Conservation (phyloP, 2,888 invertebrate species). For the Loripinus fragilis region DNA sequence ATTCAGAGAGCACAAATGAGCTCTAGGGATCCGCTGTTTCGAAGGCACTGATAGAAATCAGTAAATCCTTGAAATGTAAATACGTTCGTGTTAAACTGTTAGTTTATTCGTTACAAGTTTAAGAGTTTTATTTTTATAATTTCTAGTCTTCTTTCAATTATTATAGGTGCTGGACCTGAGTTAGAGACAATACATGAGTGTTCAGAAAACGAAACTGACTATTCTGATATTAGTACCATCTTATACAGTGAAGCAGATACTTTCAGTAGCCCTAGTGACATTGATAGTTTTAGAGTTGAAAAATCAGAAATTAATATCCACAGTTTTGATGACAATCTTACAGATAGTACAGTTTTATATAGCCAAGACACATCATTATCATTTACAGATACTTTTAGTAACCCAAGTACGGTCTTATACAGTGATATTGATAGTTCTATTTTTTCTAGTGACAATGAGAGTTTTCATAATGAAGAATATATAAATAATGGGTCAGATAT, state of each 20-base stretch:
- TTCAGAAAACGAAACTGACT: not conserved
- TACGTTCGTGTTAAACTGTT: not conserved
- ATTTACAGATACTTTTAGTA: not conserved
- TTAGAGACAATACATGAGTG: not conserved
- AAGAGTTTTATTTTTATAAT: not conserved
- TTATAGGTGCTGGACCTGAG: not conserved
- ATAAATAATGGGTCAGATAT: too few species aligned
- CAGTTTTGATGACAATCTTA: not conserved
- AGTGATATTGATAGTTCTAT: not conserved
- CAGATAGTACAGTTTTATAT: constrained; percentile 1
- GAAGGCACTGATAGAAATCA: not conserved
- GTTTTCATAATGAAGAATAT: too few species aligned
- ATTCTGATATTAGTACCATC: not conserved
- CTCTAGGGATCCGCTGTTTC: not conserved
- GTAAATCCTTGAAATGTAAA: not conserved
- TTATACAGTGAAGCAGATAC: not conserved
- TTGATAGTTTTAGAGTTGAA: not conserved
- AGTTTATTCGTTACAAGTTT: not conserved
- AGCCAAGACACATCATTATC: not conserved
- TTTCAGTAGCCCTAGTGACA: not conserved
- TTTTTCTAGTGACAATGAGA: too few species aligned
- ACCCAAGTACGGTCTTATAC: too few species aligned
- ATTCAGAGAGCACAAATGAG: not conserved
- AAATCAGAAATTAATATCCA: not conserved
- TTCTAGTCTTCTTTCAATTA: not conserved